phyloP scores from a whole-genome alignment of 2,888 invertebrate genomes.

The Pinctada fucata region DNA sequence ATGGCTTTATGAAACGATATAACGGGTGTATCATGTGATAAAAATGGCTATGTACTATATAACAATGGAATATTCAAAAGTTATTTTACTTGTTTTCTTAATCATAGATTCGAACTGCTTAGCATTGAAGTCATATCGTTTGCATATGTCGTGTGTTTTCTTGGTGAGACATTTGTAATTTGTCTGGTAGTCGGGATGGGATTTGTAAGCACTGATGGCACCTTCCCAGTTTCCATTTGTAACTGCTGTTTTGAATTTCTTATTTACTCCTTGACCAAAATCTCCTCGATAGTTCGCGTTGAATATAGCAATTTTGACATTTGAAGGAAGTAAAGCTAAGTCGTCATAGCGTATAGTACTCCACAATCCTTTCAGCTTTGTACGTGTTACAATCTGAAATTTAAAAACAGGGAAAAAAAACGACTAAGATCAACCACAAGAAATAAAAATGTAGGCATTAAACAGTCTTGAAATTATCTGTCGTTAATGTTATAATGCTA shows the following conservation, averaged over 20 bases:
- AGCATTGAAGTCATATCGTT: constrained; percentile 25
- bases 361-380: not conserved
- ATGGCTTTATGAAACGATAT: no score
- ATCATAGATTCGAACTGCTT: constrained; percentile 24
- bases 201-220: constrained; percentile 11
- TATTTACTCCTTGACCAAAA: not conserved
- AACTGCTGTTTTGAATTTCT: constrained; percentile 6
- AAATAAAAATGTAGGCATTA: no score
- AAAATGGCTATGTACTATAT: no score
- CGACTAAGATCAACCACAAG: not conserved
- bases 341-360: not conserved
- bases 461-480: no score
- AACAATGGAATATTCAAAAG: no score
- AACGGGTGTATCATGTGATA: no score
- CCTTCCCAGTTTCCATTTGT: constrained; percentile 14
- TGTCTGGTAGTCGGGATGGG: constrained; percentile 17
- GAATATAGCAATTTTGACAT: constrained; percentile 17
- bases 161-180: not conserved
- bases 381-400: not conserved
- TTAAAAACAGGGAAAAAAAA: not conserved
- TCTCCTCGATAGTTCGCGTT: constrained; percentile 31
- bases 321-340: constrained; percentile 12
- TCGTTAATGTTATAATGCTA: no score
- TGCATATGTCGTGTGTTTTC: constrained; percentile 13
- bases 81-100: not conserved